Evolutionary conservation across 2,888 invertebrate genomes (phyloP).

Genomic region (Acholoe squamosa): DNA sequence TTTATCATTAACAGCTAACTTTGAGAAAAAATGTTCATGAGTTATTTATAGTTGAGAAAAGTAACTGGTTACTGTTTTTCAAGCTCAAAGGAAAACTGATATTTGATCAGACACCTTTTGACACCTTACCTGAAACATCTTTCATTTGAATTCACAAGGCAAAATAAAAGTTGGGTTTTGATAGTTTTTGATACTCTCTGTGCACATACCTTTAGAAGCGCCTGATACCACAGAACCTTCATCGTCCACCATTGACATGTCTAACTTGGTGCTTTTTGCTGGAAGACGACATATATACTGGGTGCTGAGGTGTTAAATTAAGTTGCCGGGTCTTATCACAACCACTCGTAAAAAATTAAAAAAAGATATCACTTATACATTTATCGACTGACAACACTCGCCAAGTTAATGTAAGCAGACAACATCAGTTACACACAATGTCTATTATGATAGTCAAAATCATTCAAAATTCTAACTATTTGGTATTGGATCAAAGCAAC

Average conservation of each 20-base stretch:
- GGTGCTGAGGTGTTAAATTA: constrained; percentile 9
- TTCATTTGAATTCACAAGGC: too few relatives aligned
- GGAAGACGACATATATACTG: constrained; percentile 32
- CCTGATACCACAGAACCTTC: constrained; percentile 22
- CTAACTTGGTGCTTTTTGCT: constrained; percentile 53
- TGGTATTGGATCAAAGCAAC: too few relatives aligned
- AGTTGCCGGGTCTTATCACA: background rate
- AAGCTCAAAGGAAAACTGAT: too few relatives aligned
- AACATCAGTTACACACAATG: too few relatives aligned
- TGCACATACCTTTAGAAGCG: constrained; percentile 38
- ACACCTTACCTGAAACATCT: too few relatives aligned
- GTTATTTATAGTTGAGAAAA: too few relatives aligned
- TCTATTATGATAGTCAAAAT: background rate
- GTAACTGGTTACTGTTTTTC: too few relatives aligned
- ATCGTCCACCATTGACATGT: constrained; percentile 33
- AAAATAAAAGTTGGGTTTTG: background rate
- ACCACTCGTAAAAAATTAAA: background rate
- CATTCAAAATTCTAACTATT: too few relatives aligned
- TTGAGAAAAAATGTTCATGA: too few relatives aligned
- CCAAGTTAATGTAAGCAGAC: background rate
- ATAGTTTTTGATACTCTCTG: background rate
- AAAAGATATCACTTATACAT: background rate
- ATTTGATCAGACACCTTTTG: too few relatives aligned
- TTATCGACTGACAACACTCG: background rate
- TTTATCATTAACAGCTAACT: too few relatives aligned